Conservation (phyloP, 2,113 vertebrate genomes). For the Lampris incognitus region DNA sequence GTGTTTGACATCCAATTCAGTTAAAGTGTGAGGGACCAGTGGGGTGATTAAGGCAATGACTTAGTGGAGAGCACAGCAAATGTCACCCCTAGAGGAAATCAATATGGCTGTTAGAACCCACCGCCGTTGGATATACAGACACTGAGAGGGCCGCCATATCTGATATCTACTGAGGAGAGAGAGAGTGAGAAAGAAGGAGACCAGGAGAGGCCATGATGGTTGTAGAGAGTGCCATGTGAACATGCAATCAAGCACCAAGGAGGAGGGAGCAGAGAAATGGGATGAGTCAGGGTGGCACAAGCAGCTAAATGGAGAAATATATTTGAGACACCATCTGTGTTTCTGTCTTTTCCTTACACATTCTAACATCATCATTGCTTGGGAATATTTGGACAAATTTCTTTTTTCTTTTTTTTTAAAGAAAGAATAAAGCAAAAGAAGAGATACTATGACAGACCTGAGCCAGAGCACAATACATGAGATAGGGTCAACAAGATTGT, state of each 20-base stretch:
- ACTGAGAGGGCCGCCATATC: constrained; percentile 35
- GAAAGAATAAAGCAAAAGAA: not conserved
- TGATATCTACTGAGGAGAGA: constrained; percentile 51
- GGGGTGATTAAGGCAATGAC: constrained; percentile 67
- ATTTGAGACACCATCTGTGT: constrained; percentile 11
- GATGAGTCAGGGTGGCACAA: not conserved
- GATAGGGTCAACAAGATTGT: too few relatives aligned
- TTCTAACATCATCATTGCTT: constrained; percentile 25
- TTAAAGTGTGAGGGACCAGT: constrained; percentile 66
- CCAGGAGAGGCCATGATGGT: not conserved
- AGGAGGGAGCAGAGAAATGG: not conserved
- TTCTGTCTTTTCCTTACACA: constrained; percentile 1
- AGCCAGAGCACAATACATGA: not conserved
- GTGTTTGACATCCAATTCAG: constrained; percentile 59
- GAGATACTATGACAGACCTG: too few relatives aligned
- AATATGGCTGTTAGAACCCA: constrained; percentile 60
- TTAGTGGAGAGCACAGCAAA: constrained; percentile 61
- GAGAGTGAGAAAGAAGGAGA: not conserved
- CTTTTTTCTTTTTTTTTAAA: constrained; percentile 18
- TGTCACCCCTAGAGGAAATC: constrained; percentile 74
- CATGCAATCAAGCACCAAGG: constrained; percentile 14
- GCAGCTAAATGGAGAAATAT: not conserved
- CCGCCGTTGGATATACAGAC: constrained; percentile 49
- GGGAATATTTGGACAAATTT: constrained; percentile 7
- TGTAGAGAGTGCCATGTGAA: constrained; percentile 15